Evolutionary conservation across 2,113 vertebrate species (phyloP).

Genomic region (Archocentrus centrarchus): DNA sequence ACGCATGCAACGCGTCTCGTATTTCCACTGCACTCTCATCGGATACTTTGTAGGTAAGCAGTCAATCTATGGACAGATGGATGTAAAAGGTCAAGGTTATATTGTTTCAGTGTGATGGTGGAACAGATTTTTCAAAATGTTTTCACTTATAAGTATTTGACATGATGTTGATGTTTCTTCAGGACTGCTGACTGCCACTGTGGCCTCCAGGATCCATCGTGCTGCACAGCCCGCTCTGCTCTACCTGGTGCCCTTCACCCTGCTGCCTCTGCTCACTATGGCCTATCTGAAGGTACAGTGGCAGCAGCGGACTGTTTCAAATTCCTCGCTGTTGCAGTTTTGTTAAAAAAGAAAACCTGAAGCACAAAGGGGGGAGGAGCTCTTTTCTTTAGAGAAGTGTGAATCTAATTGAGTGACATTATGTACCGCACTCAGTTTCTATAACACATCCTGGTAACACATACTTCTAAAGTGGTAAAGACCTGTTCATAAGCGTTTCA

Average conservation of each 20-base stretch:
- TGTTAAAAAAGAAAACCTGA: background rate
- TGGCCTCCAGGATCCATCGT: slow-evolving; percentile 97
- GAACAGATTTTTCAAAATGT: background rate
- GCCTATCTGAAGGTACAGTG: slow-evolving; percentile 96
- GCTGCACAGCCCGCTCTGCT: slow-evolving; percentile 98
- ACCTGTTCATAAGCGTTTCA: background rate
- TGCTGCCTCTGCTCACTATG: slow-evolving; percentile 99
- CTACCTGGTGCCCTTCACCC: slow-evolving; percentile 98
- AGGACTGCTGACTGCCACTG: slow-evolving; percentile 98
- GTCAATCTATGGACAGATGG: background rate
- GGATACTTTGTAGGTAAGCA: slow-evolving; percentile 98
- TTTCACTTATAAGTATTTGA: background rate
- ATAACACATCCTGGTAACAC: background rate
- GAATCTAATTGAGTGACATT: background rate
- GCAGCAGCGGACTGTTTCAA: background rate
- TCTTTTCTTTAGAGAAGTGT: background rate
- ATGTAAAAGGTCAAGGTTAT: slow-evolving; percentile 5
- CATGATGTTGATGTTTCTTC: background rate
- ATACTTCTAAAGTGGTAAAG: background rate
- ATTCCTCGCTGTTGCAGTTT: background rate
- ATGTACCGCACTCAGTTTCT: background rate
- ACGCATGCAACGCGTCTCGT: slow-evolving; percentile 98
- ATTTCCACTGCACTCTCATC: slow-evolving; percentile 99
- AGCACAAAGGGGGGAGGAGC: background rate
- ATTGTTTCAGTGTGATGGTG: background rate